Base-by-base conservation (phyloP, 2,888 invertebrate genomes). In the Drosophila falleni region DNA sequence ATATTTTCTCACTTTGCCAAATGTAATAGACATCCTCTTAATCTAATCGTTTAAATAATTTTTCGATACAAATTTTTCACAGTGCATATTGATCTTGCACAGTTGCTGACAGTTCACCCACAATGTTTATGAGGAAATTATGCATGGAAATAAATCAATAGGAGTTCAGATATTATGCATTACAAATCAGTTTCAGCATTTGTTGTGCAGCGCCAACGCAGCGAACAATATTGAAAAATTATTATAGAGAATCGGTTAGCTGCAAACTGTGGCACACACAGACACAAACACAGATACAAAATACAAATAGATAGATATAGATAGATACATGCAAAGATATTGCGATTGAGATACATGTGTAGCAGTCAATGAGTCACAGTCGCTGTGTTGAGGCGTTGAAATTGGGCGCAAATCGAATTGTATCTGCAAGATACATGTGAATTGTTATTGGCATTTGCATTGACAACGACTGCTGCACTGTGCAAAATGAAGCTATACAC, bases 371-470 rank as follows among this genome's bases (percentile, higher is more conserved):
- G 82, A 83, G 80, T 88, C 86, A 83, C 65, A 16, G 35, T 16
- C 47, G 56, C 13, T 47, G 62, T 56, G 87, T 80, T 84, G 82
- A 86, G 86, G 86, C 86, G 86, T 89, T 86, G 82, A 86, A 84
- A 86, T 86, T 89, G 86, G 89, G 88, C 88, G 82, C 86, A 89
- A 89, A 84, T 86, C 86, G 75, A 86, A 89, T 87, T 82, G 80
- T 67, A 82, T 77, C 78, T 82, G 54, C 46, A 33, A 71, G 65
- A 65, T 74, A 58, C 58, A 29, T 67, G 61, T 55, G 81, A 78
- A 64, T 76, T 59, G 61, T 65, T 66, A 76, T 80, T 80, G 68
- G 69, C 67, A 80, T 80, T 77, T 73, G 67, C 80, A 77, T 80
- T 65, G 65, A 68, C 64, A 75, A 35, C 62, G 37, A 68, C 65